Base-by-base conservation (phyloP, 2,797 vertebrate genomes). In the Denticeps clupeoides region DNA sequence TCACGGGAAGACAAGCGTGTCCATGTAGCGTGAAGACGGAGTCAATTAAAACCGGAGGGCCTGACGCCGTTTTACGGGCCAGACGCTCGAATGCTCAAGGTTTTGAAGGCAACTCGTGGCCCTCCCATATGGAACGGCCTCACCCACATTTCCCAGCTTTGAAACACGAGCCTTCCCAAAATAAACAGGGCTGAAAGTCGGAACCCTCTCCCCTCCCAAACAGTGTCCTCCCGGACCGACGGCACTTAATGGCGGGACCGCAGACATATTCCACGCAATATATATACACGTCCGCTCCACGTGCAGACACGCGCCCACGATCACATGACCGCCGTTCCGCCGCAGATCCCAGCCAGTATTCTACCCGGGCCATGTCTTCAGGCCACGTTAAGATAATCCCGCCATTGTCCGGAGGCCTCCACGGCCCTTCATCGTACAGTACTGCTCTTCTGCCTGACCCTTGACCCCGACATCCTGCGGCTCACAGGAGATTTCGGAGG, bases 121-220 rank as follows among this genome's bases (percentile, higher is more conserved):
- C 61, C 26, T 49, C 21, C 13, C 52, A 54, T 59, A 26, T 44
- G 49, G 44, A 41, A 57, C 38, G 38, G 41, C 52, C 49, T 61
- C 55, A 73, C 73, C 66, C 71, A 72, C 55, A 56, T 55, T 59
- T 65, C 68, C 71, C 59, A 48, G 63, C 67, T 53, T 51, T 62
- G 75, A 75, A 80, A 82, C 69, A 53, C 26, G 74, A 83, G 73
- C 65, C 21, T n/a, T 69, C 74, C 67, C 28, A 72, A 79, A 79
- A 82, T 81, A 80, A 78, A 73, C 67, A 38, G 45, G 49, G 72
- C 60, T 46, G 55, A 71, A 70, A 67, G 72, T 69, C 77, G n/a
- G 68, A 55, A 50, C 44, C 58, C 45, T 58, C 62, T 46, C 15
- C 45, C 13, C 51, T 51, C 40, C 4, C 29, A 37, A 12, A 37